These are phyloP conservation scores for Bombus pyrosoma DNA, from an alignment of 1,140 invertebrate species.

Conservation along the genomic window DNA sequence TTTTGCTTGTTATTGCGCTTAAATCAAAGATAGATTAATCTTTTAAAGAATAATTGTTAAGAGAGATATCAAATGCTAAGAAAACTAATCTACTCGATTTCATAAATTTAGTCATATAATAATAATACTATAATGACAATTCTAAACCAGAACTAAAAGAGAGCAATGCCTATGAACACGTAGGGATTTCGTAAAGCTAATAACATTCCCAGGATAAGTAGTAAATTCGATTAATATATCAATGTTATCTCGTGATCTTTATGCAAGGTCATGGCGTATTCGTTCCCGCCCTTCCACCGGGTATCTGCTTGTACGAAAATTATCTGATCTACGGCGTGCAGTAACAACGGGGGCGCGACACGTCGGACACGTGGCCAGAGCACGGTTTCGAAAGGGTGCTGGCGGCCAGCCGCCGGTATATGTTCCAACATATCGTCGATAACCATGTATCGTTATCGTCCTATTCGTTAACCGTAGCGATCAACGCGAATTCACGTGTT, in stretches of 20 bases:
- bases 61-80: no score
- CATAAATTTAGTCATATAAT: no score
- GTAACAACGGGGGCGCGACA: slow-evolving; percentile 69
- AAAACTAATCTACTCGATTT: no score
- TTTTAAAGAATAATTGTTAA: no score
- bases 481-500: slow-evolving; percentile 49
- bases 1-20: no score
- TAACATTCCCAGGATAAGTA: slow-evolving; percentile 27
- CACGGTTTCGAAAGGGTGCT: slow-evolving; percentile 61
- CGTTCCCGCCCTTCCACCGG: slow-evolving; percentile 9
- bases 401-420: slow-evolving; percentile 51
- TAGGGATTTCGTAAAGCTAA: background rate
- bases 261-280: slow-evolving; percentile 58
- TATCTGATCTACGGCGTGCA: slow-evolving; percentile 62
- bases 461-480: slow-evolving; percentile 60
- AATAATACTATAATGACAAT: no score
- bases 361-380: slow-evolving; percentile 65
- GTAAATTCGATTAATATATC: slow-evolving; percentile 66
- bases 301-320: slow-evolving; percentile 62
- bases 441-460: slow-evolving; percentile 66
- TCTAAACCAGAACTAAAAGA: background rate
- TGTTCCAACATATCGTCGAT: slow-evolving; percentile 58
- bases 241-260: slow-evolving; percentile 61
- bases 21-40: no score
- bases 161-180: background rate